Conservation (phyloP, 2,797 vertebrate species). For the Sebastes matsubarae region DNA sequence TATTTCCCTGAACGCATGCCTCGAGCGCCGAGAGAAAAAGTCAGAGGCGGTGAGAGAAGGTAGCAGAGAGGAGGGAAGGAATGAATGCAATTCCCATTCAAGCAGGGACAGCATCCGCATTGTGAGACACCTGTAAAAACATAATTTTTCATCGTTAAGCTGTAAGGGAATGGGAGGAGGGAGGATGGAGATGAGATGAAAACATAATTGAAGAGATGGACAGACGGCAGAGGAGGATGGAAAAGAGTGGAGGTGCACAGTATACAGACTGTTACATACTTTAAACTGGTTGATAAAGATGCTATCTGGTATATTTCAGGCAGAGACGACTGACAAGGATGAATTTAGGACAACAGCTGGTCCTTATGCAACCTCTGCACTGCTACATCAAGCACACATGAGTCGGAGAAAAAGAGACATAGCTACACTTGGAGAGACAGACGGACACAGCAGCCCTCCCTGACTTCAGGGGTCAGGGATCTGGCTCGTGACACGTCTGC, state of each 20-base stretch:
- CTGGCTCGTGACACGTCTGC: constrained; percentile 39
- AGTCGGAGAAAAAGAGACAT: not conserved
- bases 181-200: constrained; percentile 24
- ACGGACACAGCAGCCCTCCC: constrained; percentile 1
- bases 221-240: not conserved
- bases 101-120: constrained; percentile 63
- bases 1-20: constrained; percentile 40
- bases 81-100: constrained; percentile 77
- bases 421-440: not conserved
- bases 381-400: constrained; percentile 45
- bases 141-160: constrained; percentile 74
- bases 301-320: constrained; percentile 34
- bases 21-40: constrained; percentile 49
- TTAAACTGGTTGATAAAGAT: constrained; percentile 31
- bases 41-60: constrained; percentile 36
- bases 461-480: constrained; percentile 33
- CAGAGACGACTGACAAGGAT: constrained; percentile 1
- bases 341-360: constrained; percentile 55
- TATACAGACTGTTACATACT: not conserved
- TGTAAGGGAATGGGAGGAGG: constrained; percentile 49
- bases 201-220: constrained; percentile 39
- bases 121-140: constrained; percentile 84
- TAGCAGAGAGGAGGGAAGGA: constrained; percentile 47
- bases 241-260: not conserved
- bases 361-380: constrained; percentile 39